These are phyloP conservation scores for Apodemus agrarius DNA, from an alignment of 2,797 vertebrate species.

Conservation along the genomic window DNA sequence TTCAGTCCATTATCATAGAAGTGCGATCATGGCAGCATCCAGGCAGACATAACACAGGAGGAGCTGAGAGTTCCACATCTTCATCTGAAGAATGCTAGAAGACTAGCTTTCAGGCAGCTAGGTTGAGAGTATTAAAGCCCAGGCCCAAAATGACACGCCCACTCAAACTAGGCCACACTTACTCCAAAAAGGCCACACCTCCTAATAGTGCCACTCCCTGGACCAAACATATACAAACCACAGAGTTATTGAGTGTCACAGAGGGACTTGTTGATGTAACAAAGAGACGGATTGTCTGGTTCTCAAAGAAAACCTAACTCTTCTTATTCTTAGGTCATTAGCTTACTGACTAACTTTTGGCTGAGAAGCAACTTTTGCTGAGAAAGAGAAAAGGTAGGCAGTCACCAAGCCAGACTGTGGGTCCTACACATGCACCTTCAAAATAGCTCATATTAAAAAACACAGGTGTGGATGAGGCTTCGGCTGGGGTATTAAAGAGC, in stretches of 20 bases:
- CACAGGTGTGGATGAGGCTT: neutral
- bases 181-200: neutral
- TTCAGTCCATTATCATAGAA: neutral
- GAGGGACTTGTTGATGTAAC: neutral
- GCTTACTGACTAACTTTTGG: constrained; percentile 40
- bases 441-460: constrained; percentile 44
- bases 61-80: neutral
- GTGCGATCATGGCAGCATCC: neutral
- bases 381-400: constrained; percentile 31
- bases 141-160: neutral
- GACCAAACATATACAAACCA: neutral
- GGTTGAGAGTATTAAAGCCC: neutral
- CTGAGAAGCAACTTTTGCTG: constrained; percentile 59
- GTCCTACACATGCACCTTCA: neutral
- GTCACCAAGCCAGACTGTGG: constrained; percentile 36
- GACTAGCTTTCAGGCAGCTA: neutral
- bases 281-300: neutral
- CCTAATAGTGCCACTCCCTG: neutral
- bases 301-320: constrained; percentile 22
- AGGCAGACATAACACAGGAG: neutral
- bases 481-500: neutral
- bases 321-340: constrained; percentile 66
- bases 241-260: neutral
- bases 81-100: neutral
- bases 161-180: neutral